Percentiles rank a stretch among this genome's conserved stretches.
Conservation (phyloP, 2,113 vertebrate species). For the Syrmaticus mikado region DNA sequence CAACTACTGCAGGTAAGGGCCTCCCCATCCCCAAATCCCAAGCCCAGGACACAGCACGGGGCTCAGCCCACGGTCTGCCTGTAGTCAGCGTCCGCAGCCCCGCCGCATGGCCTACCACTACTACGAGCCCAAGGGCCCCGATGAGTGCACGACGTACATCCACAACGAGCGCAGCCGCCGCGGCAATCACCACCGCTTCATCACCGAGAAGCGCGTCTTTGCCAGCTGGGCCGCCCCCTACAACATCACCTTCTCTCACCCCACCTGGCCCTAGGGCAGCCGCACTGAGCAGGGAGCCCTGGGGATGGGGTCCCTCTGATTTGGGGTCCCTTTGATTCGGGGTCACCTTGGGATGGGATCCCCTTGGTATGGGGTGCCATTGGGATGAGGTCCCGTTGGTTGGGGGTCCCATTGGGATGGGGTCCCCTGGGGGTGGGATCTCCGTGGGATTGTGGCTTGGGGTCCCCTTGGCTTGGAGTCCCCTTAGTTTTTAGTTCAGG, state of each 20-base stretch:
- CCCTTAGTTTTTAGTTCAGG: no score
- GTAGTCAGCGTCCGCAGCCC: conserved; percentile 77
- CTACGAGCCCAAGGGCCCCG: conserved; percentile 91
- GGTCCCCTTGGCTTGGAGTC: no score
- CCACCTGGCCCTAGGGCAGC: conserved; percentile 81
- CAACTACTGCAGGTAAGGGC: conserved; percentile 88
- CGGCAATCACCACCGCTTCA: conserved; percentile 97
- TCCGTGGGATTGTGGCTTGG: no score
- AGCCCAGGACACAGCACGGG: accelerated
- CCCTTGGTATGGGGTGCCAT: neutral
- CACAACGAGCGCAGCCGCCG: conserved; percentile 88
- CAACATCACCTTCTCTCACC: conserved; percentile 93
- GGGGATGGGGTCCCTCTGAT: neutral
- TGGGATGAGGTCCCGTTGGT: no score
- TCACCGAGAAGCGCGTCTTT: conserved; percentile 96
- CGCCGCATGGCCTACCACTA: conserved; percentile 95
- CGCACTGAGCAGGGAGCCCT: neutral
- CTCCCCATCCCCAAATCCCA: accelerated
- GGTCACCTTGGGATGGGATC: neutral
- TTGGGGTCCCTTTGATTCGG: no score
- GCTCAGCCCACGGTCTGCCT: neutral
- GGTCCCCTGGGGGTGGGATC: no score
- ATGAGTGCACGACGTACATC: conserved; percentile 92
- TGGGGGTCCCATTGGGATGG: no score
- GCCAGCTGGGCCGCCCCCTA: conserved; percentile 92